Conservation (phyloP, 2,113 vertebrate genomes). For the Channa maculata region DNA sequence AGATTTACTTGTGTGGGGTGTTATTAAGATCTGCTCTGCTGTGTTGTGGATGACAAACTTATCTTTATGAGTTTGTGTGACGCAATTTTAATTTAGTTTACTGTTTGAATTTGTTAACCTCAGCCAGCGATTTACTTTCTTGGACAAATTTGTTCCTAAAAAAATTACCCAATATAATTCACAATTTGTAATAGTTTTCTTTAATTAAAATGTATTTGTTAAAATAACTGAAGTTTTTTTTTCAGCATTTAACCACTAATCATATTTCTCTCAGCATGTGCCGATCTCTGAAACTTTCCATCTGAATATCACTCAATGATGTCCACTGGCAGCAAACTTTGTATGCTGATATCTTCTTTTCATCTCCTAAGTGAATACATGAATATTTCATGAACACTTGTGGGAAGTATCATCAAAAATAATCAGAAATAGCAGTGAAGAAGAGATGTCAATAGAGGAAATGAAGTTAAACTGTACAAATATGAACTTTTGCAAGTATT, state of each 20-base stretch:
- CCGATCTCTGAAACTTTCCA: background rate
- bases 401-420: background rate
- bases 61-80: too few species aligned
- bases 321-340: conserved; percentile 2
- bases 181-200: too few species aligned
- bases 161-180: too few species aligned
- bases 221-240: background rate
- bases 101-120: too few species aligned
- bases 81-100: too few species aligned
- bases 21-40: too few species aligned
- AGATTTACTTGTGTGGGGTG: too few species aligned
- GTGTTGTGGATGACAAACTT: too few species aligned
- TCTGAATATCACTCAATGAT: background rate
- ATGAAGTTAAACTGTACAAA: background rate
- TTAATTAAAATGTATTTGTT: background rate
- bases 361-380: conserved; percentile 1
- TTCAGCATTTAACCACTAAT: background rate
- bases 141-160: too few species aligned
- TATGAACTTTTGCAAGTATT: background rate
- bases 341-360: background rate
- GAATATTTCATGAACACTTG: background rate
- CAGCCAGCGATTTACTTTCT: too few species aligned
- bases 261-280: background rate
- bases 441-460: conserved; percentile 4
- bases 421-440: conserved; percentile 8